Evolutionary conservation across 2,797 vertebrate species (phyloP).

Genomic region (Dromococcyx pavoninus): DNA sequence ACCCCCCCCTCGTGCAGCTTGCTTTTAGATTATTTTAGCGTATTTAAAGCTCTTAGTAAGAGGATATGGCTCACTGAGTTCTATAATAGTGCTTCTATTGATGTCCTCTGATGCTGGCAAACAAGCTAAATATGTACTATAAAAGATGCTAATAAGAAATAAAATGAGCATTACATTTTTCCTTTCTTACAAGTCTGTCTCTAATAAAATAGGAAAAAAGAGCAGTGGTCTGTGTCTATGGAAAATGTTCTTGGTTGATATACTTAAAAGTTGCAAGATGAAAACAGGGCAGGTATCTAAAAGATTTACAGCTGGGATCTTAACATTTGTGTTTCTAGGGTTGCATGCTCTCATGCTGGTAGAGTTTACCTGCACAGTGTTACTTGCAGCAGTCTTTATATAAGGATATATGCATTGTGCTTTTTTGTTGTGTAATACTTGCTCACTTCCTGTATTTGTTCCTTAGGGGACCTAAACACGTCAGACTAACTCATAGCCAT

Average conservation of each 20-base stretch:
- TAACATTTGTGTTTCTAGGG: neutral
- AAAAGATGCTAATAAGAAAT: neutral
- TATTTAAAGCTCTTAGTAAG: neutral
- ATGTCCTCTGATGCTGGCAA: neutral
- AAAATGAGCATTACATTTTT: neutral
- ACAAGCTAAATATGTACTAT: neutral
- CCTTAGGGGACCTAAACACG: neutral
- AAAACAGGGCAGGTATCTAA: neutral
- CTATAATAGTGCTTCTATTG: neutral
- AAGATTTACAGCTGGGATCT: neutral
- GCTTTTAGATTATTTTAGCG: neutral
- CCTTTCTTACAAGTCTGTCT: neutral
- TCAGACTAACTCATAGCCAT: neutral
- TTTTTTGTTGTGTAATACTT: neutral
- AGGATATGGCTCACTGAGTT: neutral
- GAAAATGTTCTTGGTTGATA: neutral
- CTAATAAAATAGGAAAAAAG: neutral
- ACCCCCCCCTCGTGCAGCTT: neutral
- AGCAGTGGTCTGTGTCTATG: neutral
- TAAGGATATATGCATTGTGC: too few relatives aligned
- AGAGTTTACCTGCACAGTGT: neutral
- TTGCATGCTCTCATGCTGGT: neutral
- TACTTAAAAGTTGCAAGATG: neutral
- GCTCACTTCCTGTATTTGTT: accelerated
- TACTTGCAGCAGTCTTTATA: neutral